Conservation (phyloP, 2,888 invertebrate genomes). For the Mythimna vitellina region DNA sequence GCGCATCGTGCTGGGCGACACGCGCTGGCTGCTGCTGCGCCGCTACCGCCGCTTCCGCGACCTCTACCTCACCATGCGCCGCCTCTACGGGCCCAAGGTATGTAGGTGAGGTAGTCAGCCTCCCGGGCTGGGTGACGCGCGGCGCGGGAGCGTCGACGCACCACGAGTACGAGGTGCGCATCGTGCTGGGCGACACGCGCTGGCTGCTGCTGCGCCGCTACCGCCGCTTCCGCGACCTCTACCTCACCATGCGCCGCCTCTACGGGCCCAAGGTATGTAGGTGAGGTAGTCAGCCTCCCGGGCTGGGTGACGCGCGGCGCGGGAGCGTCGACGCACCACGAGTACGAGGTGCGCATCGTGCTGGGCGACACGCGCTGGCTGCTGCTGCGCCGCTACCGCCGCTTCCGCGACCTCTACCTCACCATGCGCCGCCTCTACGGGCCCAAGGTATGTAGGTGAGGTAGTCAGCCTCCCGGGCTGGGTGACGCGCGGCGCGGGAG, state of each 20-base stretch:
- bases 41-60: slow-evolving; percentile 97
- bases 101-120: slow-evolving; percentile 43
- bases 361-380: slow-evolving; percentile 93
- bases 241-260: slow-evolving; percentile 94
- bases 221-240: slow-evolving; percentile 96
- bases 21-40: slow-evolving; percentile 94
- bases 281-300: slow-evolving; percentile 44
- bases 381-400: slow-evolving; percentile 95
- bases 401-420: slow-evolving; percentile 96
- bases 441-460: slow-evolving; percentile 88
- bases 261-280: slow-evolving; percentile 93
- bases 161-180: slow-evolving; percentile 97
- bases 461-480: slow-evolving; percentile 45
- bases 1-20: slow-evolving; percentile 92
- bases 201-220: slow-evolving; percentile 96
- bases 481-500: slow-evolving; percentile 93
- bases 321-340: slow-evolving; percentile 96
- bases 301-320: slow-evolving; percentile 91
- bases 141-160: slow-evolving; percentile 96
- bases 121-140: slow-evolving; percentile 73
- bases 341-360: slow-evolving; percentile 96
- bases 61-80: slow-evolving; percentile 95
- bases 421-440: slow-evolving; percentile 95
- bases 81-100: slow-evolving; percentile 94
- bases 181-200: slow-evolving; percentile 92